Base-by-base conservation (phyloP, 2,113 vertebrate species). In the Syngnathus scovelli region DNA sequence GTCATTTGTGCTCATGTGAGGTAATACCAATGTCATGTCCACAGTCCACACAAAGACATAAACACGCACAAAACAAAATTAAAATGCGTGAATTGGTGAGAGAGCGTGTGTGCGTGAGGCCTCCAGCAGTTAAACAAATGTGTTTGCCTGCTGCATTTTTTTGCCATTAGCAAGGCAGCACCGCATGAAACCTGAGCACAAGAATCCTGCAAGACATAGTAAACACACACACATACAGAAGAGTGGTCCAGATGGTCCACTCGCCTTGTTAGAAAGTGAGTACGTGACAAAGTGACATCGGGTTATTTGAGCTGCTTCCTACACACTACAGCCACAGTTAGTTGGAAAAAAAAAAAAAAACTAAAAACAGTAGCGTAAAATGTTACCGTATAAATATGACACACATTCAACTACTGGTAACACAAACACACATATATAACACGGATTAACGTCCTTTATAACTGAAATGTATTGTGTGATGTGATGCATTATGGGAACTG, bases 171-270 rank as follows among this genome's bases (percentile, higher is more conserved):
- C 60, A 46, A 64, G 66, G 80, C 70, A 75, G 69, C n/a, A 55
- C 55, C 48, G 74, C 43, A 63, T 80, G 86, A 81, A 87, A 87
- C 81, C 74, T 69, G 84, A 87, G 77, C 74, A 76, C 75, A 68
- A 66, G 61, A 79, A 75, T 69, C 60, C 67, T 16, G 27, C 74
- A 75, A 60, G 74, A 71, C 77, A 76, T 64, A 74, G 46, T 66
- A 69, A 74, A 70, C 43, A 61, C 61, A 63, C 46, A 52, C 63
- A 64, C 21, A 44, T 49, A 64, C 41, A 55, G 39, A 38, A 61
- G 62, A 68, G 61, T 55, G 62, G 48, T 76, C 71, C 75, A 71
- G 76, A 78, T 77, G 76, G 62, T 62, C 67, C 6, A 9, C 38
- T 74, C 51, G 52, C 67, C 78, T 73, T 75, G 62, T 48, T 67